Conservation (phyloP, 2,888 invertebrate genomes). For the Eilema depressum region DNA sequence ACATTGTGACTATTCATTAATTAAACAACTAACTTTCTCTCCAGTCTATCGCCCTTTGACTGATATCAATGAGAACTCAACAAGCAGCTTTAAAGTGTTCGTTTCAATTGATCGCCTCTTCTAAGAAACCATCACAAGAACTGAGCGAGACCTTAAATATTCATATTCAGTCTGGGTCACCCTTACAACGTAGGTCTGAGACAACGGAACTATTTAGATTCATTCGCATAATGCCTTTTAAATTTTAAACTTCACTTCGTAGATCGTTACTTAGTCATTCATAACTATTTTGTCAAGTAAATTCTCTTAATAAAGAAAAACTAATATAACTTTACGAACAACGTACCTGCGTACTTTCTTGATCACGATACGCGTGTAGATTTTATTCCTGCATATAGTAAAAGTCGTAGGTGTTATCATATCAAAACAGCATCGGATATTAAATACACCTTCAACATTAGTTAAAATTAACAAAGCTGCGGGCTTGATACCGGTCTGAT, state of each 20-base stretch:
- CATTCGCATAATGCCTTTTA: conserved; percentile 24
- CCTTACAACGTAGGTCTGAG: conserved; percentile 24
- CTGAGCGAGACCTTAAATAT: conserved; percentile 43
- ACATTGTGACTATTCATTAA: conserved; percentile 59
- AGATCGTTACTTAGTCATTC: conserved; percentile 10
- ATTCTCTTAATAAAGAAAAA: not conserved
- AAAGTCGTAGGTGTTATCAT: conserved; percentile 34
- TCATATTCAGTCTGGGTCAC: conserved; percentile 36
- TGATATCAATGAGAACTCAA: conserved; percentile 57
- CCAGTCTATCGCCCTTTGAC: conserved; percentile 60
- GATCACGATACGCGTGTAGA: not conserved
- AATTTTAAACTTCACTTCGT: conserved; percentile 17
- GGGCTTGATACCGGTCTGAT: conserved; percentile 55
- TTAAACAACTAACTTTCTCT: conserved; percentile 71
- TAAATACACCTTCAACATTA: conserved; percentile 46
- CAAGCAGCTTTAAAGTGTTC: conserved; percentile 56
- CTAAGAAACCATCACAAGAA: conserved; percentile 47
- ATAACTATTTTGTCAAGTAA: conserved; percentile 17
- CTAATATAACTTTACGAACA: not conserved
- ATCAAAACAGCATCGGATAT: conserved; percentile 41
- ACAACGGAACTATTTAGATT: conserved; percentile 16
- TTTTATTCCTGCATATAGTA: conserved; percentile 21
- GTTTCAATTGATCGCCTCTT: conserved; percentile 51
- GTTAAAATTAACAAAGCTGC: conserved; percentile 46
- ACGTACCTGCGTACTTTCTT: not conserved